Percentiles rank a stretch among this genome's conserved stretches.
phyloP scores from a whole-genome alignment of 1,140 invertebrate species.

The Drosophila littoralis region DNA sequence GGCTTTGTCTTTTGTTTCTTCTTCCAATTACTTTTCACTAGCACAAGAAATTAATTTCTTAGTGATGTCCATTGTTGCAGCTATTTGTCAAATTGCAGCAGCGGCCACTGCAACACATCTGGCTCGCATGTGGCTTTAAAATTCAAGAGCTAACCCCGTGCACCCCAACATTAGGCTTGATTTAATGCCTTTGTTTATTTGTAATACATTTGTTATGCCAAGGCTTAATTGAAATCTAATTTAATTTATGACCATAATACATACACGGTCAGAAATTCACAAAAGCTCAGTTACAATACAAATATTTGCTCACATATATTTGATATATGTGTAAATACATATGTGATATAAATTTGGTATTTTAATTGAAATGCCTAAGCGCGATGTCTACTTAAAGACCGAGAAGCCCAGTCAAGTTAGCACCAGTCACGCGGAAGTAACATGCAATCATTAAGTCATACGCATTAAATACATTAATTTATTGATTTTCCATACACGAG shows the following conservation, averaged over 20 bases:
- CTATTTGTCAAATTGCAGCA: slow-evolving; percentile 39
- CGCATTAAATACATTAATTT: slow-evolving; percentile 76
- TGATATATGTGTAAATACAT: neutral
- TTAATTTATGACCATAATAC: slow-evolving; percentile 61
- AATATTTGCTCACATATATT: slow-evolving; percentile 34
- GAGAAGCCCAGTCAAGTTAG: slow-evolving; percentile 29
- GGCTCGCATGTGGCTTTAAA: slow-evolving; percentile 26
- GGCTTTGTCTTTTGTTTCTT: slow-evolving; percentile 45
- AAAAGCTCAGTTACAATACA: slow-evolving; percentile 25
- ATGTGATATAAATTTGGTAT: slow-evolving; percentile 21
- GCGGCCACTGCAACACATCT: slow-evolving; percentile 6
- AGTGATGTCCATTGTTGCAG: slow-evolving; percentile 27
- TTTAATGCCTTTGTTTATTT: slow-evolving; percentile 49
- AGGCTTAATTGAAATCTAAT: slow-evolving; percentile 71
- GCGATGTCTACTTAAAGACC: slow-evolving; percentile 52
- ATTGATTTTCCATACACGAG: slow-evolving; percentile 70
- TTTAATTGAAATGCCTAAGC: slow-evolving; percentile 71
- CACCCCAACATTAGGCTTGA: slow-evolving; percentile 3
- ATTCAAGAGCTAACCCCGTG: neutral
- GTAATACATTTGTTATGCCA: slow-evolving; percentile 37
- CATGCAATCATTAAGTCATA: slow-evolving; percentile 69
- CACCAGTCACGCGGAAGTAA: slow-evolving; percentile 64
- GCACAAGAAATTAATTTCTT: slow-evolving; percentile 54
- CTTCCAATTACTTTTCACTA: slow-evolving; percentile 42
- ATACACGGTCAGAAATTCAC: slow-evolving; percentile 20